Percentiles rank a stretch among this genome's conserved stretches.
Conservation (phyloP, 2,797 vertebrate species). For the Morus bassanus region DNA sequence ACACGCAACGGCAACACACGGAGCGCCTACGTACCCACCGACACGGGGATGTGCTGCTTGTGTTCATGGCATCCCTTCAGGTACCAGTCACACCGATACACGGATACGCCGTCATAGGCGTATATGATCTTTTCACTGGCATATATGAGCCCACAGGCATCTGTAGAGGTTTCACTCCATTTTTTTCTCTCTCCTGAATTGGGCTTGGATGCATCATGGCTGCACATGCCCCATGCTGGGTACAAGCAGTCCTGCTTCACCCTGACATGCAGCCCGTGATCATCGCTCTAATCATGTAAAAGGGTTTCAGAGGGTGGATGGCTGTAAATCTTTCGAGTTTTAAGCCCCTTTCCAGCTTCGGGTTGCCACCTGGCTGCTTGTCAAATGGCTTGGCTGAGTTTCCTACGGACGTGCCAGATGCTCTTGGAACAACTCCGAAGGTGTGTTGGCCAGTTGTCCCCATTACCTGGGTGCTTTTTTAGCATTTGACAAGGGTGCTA, state of each 20-base stretch:
- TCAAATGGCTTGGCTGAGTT: slow-evolving; percentile 8
- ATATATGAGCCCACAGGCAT: rapidly evolving
- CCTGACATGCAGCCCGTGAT: rapidly evolving
- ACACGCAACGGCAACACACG: rapidly evolving
- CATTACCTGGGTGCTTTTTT: neutral
- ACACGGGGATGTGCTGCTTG: rapidly evolving
- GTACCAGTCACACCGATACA: rapidly evolving
- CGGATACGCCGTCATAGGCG: rapidly evolving
- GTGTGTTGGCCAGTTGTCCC: rapidly evolving
- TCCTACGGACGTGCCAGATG: rapidly evolving
- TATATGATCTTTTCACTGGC: rapidly evolving
- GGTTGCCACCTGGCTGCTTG: slow-evolving; percentile 12
- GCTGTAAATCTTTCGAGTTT: neutral
- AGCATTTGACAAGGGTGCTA: rapidly evolving
- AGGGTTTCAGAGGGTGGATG: neutral
- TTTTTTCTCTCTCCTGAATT: neutral
- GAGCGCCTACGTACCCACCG: rapidly evolving
- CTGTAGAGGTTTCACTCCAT: rapidly evolving
- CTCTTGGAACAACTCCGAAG: neutral
- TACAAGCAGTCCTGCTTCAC: neutral
- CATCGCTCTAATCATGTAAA: neutral
- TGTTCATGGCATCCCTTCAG: rapidly evolving
- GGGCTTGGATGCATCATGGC: rapidly evolving
- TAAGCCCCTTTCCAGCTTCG: neutral
- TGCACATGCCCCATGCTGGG: rapidly evolving